Percentiles rank a stretch among this genome's conserved stretches.
These are phyloP conservation scores for Aphis gossypii DNA, from an alignment of 1,140 invertebrate genomes.

Conservation along the genomic window DNA sequence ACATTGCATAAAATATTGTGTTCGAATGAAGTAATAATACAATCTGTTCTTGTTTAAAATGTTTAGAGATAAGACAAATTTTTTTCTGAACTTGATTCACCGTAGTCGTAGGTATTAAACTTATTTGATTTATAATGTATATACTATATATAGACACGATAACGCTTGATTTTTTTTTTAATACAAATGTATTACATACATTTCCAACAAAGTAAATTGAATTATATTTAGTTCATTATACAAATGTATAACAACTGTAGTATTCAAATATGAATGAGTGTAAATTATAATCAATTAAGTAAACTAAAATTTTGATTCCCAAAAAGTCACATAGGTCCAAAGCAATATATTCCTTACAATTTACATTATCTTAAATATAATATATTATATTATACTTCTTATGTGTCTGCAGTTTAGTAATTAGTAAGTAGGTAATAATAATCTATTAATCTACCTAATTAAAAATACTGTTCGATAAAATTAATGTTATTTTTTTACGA, in stretches of 20 bases:
- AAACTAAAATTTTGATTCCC: background rate
- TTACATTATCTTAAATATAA: background rate
- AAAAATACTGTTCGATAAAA: background rate
- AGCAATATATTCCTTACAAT: too few relatives aligned
- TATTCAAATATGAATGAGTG: background rate
- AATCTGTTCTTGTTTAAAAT: constrained; percentile 6
- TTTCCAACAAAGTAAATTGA: background rate
- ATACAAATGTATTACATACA: background rate
- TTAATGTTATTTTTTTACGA: background rate
- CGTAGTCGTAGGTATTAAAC: background rate
- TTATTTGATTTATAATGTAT: background rate
- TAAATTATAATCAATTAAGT: background rate
- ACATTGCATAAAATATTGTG: background rate
- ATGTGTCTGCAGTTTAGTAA: background rate
- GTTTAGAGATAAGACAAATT: background rate
- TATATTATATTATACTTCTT: too few relatives aligned
- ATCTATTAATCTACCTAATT: background rate
- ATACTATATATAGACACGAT: background rate
- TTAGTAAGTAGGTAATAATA: background rate
- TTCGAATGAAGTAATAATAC: background rate
- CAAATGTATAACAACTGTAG: background rate
- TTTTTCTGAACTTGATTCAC: background rate
- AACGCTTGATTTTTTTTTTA: background rate
- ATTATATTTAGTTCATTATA: background rate
- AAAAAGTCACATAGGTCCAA: background rate